Evolutionary conservation across 2,113 vertebrate genomes (phyloP).

Genomic region (Colius striatus): DNA sequence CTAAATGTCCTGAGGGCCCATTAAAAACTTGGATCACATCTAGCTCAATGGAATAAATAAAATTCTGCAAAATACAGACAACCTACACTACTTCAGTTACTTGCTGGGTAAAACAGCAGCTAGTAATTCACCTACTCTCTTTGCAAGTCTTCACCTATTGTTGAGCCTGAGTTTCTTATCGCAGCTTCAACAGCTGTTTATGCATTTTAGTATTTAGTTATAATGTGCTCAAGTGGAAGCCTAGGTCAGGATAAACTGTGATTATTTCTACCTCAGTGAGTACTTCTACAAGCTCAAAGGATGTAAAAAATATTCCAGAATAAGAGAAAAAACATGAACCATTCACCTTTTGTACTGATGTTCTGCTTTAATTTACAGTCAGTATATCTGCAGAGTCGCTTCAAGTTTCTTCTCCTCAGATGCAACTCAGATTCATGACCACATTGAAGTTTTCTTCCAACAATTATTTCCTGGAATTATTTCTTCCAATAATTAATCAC

Average conservation of each 20-base stretch:
- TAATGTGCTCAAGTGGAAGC: not conserved
- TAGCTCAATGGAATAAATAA: not conserved
- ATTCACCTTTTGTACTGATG: conserved; percentile 12
- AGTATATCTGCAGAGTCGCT: not conserved
- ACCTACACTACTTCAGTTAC: not conserved
- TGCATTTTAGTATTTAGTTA: not conserved
- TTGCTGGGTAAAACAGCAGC: not conserved
- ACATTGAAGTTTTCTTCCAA: not conserved
- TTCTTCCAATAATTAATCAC: no score
- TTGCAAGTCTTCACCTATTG: not conserved
- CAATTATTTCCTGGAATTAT: not conserved
- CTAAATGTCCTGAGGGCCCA: not conserved
- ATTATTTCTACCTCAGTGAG: not conserved
- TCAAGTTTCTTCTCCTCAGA: not conserved
- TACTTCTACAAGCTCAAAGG: not conserved
- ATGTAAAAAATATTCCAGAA: not conserved
- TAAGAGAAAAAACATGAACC: conserved; percentile 22
- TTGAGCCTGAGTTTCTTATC: not conserved
- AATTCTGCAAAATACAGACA: not conserved
- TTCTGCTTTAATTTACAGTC: not conserved
- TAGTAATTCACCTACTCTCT: not conserved
- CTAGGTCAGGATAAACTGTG: conserved; percentile 15
- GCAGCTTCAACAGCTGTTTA: not conserved
- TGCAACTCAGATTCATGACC: not conserved
- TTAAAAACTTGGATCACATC: not conserved